Evolutionary conservation across 2,113 vertebrate genomes (phyloP), one percentile per base, ranked within the genome.

Genomic region (Okapia johnstoni): DNA sequence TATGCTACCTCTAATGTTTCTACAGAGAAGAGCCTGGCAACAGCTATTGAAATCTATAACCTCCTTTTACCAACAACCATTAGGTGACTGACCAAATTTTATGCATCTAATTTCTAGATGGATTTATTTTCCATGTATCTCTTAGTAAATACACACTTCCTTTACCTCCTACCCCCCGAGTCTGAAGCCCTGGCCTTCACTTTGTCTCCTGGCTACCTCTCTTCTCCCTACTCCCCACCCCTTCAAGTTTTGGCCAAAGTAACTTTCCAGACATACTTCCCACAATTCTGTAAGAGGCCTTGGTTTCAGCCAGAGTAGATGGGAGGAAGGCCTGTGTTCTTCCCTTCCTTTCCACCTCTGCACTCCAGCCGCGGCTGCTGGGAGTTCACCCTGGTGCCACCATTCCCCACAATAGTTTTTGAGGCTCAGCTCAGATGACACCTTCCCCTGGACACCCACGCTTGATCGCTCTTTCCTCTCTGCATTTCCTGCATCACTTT

Each of bases 61-160:
- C 77, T 94, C 50, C 48, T 96, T 93, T 79, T 46, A 63, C 48
- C 88, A 81, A 43, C 30, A 77, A 2, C 12, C 5, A 10, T 96
- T 80, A n/a, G 43, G 48, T 26, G 63, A 36, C 90, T 96, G 57
- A 80, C 19, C 55, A 85, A 40, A 81, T 73, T 48, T 0, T n/a
- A 40, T 1, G 16, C 28, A 66, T 66, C 46, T 73, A 43, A 11
- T 17, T 40, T 96, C 61, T 84, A 30, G 16, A 40, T 23, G 17
- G 25, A 28, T 16, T 3, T 14, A n/a, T 48, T 52, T 94, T 94
- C 36, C 54, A 14, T 36, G 26, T 17, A 33, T 79, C 13, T 55
- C 60, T 94, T 15, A 48, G 57, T 60, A 50, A 88, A 54, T 10
- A 48, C 61, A 48, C n/a, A 43, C 43, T 43, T 84, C 36, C 17